Evolutionary conservation across 2,113 vertebrate genomes (phyloP).

Genomic region (Jacana jacana): DNA sequence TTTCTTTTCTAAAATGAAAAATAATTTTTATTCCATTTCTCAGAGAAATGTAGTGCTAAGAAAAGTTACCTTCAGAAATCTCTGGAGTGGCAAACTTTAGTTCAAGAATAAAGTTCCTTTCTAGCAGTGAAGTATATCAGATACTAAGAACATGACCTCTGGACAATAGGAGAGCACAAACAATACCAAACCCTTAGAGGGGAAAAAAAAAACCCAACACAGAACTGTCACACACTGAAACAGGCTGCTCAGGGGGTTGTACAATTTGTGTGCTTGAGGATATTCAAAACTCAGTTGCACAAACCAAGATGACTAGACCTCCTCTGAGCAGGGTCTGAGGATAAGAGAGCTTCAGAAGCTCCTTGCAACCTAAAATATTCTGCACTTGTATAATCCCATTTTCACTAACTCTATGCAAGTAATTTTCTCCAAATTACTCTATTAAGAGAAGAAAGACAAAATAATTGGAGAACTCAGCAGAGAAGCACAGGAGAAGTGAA

Average conservation of each 20-base stretch:
- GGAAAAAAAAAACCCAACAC: no score
- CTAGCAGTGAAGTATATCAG: not conserved
- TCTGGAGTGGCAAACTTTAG: not conserved
- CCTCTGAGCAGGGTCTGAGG: not conserved
- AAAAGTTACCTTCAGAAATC: not conserved
- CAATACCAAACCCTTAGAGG: not conserved
- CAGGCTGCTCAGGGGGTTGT: not conserved
- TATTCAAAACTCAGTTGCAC: not conserved
- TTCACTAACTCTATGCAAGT: not conserved
- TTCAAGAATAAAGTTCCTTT: not conserved
- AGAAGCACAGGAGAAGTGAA: not conserved
- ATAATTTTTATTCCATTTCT: not conserved
- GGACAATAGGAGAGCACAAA: not conserved
- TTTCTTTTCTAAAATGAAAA: not conserved
- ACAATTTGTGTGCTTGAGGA: not conserved
- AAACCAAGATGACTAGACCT: not conserved
- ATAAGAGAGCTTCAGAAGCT: not conserved
- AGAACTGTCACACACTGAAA: not conserved
- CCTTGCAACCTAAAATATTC: not conserved
- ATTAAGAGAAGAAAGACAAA: slow-evolving; percentile 2
- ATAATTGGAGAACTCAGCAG: slow-evolving; percentile 2
- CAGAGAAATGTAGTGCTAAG: not conserved
- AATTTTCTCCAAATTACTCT: slow-evolving; percentile 19
- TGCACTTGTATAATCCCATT: not conserved
- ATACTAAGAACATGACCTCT: not conserved